phyloP scores from a whole-genome alignment of 2,797 vertebrate species.

The Oceanodroma leucorhoa region DNA sequence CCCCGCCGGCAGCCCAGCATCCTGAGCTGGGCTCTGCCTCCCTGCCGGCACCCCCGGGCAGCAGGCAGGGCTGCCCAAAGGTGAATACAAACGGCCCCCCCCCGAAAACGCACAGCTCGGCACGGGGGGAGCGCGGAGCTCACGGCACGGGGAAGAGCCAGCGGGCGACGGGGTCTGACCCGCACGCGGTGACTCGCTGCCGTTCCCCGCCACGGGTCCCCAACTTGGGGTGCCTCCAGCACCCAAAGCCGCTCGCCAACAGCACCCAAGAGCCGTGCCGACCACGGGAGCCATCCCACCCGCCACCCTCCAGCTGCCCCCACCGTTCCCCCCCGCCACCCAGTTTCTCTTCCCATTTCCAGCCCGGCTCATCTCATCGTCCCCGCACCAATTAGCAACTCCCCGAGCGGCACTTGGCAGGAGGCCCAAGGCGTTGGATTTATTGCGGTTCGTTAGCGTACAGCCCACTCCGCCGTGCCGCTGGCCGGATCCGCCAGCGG shows the following conservation, averaged over 20 bases:
- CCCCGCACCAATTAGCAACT: neutral
- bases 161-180: neutral
- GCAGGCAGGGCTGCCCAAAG: neutral
- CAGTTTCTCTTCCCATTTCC: neutral
- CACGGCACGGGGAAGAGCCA: fast-evolving
- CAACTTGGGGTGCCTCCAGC: neutral
- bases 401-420: neutral
- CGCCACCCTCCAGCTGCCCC: fast-evolving
- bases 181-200: fast-evolving
- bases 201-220: fast-evolving
- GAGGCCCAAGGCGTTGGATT: neutral
- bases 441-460: constrained; percentile 14
- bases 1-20: fast-evolving
- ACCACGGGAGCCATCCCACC: fast-evolving
- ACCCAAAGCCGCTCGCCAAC: neutral
- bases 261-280: neutral
- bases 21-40: fast-evolving
- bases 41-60: neutral
- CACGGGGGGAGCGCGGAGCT: fast-evolving
- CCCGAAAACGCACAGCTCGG: fast-evolving
- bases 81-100: too few relatives aligned
- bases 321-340: fast-evolving
- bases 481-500: neutral
- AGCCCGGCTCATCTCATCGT: neutral
- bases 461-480: neutral